Conservation (phyloP, 2,113 vertebrate genomes). For the Ammodramus savannarum region DNA sequence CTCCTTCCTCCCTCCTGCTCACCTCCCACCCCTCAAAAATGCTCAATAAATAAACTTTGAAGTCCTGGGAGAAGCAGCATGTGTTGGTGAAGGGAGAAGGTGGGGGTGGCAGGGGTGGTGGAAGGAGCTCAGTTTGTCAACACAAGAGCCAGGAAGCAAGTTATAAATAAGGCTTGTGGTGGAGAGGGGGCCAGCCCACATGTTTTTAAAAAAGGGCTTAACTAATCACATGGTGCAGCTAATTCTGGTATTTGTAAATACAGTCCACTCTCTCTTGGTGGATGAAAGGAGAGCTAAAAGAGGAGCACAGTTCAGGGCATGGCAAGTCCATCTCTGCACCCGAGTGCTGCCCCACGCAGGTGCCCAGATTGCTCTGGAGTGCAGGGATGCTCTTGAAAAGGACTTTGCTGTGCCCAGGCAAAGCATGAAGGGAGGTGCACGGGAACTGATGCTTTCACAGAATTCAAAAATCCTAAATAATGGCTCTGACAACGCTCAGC, state of each 20-base stretch:
- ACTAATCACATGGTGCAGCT: background rate
- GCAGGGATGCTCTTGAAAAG: background rate
- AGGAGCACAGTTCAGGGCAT: background rate
- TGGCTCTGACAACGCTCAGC: background rate
- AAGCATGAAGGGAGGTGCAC: accelerated
- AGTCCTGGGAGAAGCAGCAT: background rate
- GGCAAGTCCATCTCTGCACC: accelerated
- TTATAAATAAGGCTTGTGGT: constrained; percentile 31
- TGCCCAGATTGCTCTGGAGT: background rate
- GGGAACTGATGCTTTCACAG: background rate
- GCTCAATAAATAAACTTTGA: background rate
- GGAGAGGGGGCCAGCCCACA: constrained; percentile 17
- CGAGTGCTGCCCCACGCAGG: background rate
- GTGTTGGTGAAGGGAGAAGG: constrained; percentile 22
- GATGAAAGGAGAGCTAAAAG: background rate
- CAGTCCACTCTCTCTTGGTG: background rate
- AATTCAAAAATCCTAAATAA: background rate
- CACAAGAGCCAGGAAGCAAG: constrained; percentile 33
- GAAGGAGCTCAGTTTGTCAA: constrained; percentile 62
- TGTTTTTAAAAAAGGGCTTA: background rate
- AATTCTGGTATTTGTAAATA: constrained; percentile 21
- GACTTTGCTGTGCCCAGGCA: background rate
- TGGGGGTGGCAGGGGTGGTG: constrained; percentile 24
- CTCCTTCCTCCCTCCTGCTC: background rate
- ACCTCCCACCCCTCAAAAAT: background rate